Percentiles rank a stretch among this genome's conserved stretches.
phyloP scores from a whole-genome alignment of 2,113 vertebrate species.

The Diglossa brunneiventris region DNA sequence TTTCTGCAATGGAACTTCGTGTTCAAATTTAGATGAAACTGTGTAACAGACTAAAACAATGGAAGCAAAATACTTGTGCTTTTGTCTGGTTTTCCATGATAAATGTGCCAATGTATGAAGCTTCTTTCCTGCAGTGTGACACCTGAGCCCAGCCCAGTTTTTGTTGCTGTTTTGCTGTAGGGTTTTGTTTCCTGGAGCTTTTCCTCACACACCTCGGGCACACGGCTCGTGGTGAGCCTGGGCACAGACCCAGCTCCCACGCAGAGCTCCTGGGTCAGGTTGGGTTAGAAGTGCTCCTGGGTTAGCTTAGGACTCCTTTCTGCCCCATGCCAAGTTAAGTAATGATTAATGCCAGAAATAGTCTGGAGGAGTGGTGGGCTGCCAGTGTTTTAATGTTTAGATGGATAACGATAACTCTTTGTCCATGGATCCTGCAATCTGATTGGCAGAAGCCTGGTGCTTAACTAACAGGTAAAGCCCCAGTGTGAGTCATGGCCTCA shows the following conservation, averaged over 20 bases:
- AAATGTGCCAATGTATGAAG: background rate
- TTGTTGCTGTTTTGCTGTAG: background rate
- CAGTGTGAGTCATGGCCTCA: background rate
- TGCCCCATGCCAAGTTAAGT: background rate
- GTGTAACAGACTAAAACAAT: background rate
- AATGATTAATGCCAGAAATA: background rate
- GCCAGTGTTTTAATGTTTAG: background rate
- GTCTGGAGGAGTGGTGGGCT: background rate
- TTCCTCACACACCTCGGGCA: rapidly evolving
- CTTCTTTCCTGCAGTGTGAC: background rate
- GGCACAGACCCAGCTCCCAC: background rate
- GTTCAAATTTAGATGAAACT: background rate
- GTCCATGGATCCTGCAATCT: constrained; percentile 9
- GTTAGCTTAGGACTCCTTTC: background rate
- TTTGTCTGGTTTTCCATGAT: background rate
- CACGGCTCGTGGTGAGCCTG: rapidly evolving
- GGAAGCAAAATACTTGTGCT: rapidly evolving
- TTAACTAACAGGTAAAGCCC: constrained; percentile 12
- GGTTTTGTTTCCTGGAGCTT: background rate
- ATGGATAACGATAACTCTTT: background rate
- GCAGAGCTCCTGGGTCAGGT: background rate
- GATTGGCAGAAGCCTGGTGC: background rate
- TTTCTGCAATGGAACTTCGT: background rate
- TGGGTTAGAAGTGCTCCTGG: background rate
- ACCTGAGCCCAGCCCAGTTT: background rate